These are phyloP conservation scores for Sorex araneus DNA, from an alignment of 2,113 vertebrate species.

Conservation along the genomic window DNA sequence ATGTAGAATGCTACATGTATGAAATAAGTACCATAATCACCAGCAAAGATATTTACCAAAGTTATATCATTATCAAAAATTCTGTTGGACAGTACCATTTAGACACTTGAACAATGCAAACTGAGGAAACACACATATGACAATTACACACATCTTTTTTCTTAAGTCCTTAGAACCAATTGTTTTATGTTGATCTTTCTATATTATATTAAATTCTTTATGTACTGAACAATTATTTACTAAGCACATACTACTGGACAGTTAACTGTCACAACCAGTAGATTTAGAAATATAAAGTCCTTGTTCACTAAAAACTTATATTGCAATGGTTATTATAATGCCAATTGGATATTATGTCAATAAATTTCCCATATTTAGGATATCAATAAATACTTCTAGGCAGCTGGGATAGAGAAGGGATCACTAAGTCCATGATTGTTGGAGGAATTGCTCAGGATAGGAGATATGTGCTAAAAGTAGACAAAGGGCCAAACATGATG, in stretches of 20 bases:
- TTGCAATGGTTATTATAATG: conserved; percentile 11
- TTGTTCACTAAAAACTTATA: background rate
- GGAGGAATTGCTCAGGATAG: no score
- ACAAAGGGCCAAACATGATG: no score
- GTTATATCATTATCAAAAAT: background rate
- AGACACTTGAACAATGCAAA: background rate
- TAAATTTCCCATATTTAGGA: background rate
- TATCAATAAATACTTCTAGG: conserved; percentile 7
- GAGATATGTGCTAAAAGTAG: no score
- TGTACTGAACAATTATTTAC: conserved; percentile 11
- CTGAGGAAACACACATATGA: background rate
- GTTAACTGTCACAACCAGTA: background rate
- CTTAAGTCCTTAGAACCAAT: background rate
- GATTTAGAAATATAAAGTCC: background rate
- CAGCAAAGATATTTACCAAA: background rate
- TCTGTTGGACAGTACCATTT: background rate
- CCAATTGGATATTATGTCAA: background rate
- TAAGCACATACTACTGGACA: background rate
- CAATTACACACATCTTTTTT: background rate
- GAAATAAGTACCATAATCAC: no score
- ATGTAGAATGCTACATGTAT: background rate
- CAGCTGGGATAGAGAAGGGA: no score
- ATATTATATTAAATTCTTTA: background rate
- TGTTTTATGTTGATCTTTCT: conserved; percentile 3
- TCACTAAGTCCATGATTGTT: no score